phyloP scores from a whole-genome alignment of 2,113 vertebrate species.

The Cynocephalus volans region DNA sequence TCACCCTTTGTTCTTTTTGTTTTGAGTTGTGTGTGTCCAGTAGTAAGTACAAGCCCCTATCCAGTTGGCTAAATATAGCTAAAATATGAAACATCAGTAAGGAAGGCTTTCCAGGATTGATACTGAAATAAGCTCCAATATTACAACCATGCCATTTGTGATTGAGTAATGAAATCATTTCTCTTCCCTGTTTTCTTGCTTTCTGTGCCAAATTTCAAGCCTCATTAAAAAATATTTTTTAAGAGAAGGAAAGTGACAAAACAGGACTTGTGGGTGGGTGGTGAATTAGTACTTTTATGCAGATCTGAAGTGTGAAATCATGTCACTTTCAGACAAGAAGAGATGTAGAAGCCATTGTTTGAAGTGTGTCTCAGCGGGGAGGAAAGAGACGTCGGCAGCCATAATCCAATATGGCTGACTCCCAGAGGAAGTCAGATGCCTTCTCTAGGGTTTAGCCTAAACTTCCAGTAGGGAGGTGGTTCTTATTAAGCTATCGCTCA shows the following conservation, averaged over 20 bases:
- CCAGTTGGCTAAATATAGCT: background rate
- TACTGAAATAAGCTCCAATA: background rate
- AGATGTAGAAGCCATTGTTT: background rate
- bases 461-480: background rate
- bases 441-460: background rate
- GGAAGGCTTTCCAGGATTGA: background rate
- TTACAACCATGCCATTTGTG: background rate
- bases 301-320: conserved; percentile 52
- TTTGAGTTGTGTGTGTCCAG: conserved; percentile 4
- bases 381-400: background rate
- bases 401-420: background rate
- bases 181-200: background rate
- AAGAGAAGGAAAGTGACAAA: conserved; percentile 54
- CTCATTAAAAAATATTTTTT: conserved; percentile 44
- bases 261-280: background rate
- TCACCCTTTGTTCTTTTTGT: background rate
- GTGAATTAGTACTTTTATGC: conserved; percentile 40
- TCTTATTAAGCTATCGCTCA: conserved; percentile 24
- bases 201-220: conserved; percentile 48
- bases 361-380: background rate
- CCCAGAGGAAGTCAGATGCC: background rate
- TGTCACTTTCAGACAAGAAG: conserved; percentile 34
- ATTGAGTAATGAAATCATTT: background rate
- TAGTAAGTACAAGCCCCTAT: conserved; percentile 3
- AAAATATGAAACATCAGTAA: conserved; percentile 15